phyloP scores from a whole-genome alignment of 1,140 invertebrate species.

The Drepana arcuata region DNA sequence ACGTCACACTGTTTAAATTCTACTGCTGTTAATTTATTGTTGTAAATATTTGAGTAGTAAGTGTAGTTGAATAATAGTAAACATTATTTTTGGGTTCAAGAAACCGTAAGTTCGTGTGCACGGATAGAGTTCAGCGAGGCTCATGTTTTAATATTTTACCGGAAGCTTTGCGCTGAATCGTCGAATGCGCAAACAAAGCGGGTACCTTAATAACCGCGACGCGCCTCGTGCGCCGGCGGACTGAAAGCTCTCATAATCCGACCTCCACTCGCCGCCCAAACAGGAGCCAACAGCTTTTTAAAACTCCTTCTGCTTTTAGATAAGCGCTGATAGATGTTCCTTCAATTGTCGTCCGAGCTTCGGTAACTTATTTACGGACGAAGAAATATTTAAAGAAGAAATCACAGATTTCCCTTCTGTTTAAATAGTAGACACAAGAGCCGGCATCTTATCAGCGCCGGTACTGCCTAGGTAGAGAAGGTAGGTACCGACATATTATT shows the following conservation, averaged over 20 bases:
- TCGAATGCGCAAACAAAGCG: slow-evolving; percentile 57
- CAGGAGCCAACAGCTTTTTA: slow-evolving; percentile 39
- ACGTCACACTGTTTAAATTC: no score
- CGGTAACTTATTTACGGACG: no score
- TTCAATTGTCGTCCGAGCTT: slow-evolving; percentile 45
- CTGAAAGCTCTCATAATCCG: slow-evolving; percentile 57
- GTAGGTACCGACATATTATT: no score
- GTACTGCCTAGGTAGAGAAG: no score
- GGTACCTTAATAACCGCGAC: slow-evolving; percentile 56
- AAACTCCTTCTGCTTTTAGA: slow-evolving; percentile 43
- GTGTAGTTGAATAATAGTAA: no score
- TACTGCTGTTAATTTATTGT: no score
- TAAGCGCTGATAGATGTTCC: slow-evolving; percentile 43
- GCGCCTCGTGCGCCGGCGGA: slow-evolving; percentile 26
- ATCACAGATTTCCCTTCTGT: slow-evolving; percentile 59
- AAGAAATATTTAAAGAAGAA: no score
- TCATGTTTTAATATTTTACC: slow-evolving; percentile 61
- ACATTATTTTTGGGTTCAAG: no score
- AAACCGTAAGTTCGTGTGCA: no score
- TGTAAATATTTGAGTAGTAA: no score
- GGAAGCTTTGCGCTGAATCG: slow-evolving; percentile 42
- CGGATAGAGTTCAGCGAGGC: slow-evolving; percentile 23
- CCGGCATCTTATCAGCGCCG: slow-evolving; percentile 56
- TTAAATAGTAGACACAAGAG: slow-evolving; percentile 64
- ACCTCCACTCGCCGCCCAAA: slow-evolving; percentile 19